Evolutionary conservation across 2,797 vertebrate species (phyloP).

Genomic region (Mus caroli): DNA sequence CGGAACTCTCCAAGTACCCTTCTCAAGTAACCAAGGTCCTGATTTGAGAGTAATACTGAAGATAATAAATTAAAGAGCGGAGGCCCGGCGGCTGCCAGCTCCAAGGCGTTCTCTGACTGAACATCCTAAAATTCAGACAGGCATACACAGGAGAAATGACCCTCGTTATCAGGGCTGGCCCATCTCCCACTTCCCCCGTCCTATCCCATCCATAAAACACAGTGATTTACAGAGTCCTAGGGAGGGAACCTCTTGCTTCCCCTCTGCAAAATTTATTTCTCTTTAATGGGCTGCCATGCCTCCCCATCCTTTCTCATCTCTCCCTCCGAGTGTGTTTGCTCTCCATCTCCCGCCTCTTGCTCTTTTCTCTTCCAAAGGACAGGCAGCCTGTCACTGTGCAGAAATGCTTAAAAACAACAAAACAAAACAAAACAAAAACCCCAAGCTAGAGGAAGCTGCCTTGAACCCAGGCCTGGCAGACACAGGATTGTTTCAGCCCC

Average conservation of each 20-base stretch:
- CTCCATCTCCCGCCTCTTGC: neutral
- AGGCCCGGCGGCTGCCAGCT: neutral
- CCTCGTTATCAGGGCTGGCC: slow-evolving; percentile 55
- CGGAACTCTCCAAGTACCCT: slow-evolving; percentile 38
- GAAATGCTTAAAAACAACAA: neutral
- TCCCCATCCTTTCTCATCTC: slow-evolving; percentile 23
- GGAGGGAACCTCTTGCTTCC: slow-evolving; percentile 71
- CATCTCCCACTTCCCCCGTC: slow-evolving; percentile 52
- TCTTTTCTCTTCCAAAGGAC: slow-evolving; percentile 8
- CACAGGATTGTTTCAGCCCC: slow-evolving; percentile 48
- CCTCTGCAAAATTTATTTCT: slow-evolving; percentile 64
- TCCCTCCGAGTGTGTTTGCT: neutral
- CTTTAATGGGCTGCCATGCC: slow-evolving; percentile 37
- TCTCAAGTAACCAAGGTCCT: neutral
- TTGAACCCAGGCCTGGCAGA: slow-evolving; percentile 61
- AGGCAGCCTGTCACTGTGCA: neutral
- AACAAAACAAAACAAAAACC: neutral
- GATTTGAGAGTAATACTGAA: slow-evolving; percentile 28
- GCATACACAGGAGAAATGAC: slow-evolving; percentile 56
- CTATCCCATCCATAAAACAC: slow-evolving; percentile 75
- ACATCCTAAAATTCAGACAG: slow-evolving; percentile 62
- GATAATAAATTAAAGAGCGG: slow-evolving; percentile 63
- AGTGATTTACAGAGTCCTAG: slow-evolving; percentile 76
- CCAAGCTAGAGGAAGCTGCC: neutral
- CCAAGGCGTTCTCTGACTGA: neutral